Evolutionary conservation across 1,140 invertebrate genomes (phyloP).

Genomic region (Drosophila busckii): DNA sequence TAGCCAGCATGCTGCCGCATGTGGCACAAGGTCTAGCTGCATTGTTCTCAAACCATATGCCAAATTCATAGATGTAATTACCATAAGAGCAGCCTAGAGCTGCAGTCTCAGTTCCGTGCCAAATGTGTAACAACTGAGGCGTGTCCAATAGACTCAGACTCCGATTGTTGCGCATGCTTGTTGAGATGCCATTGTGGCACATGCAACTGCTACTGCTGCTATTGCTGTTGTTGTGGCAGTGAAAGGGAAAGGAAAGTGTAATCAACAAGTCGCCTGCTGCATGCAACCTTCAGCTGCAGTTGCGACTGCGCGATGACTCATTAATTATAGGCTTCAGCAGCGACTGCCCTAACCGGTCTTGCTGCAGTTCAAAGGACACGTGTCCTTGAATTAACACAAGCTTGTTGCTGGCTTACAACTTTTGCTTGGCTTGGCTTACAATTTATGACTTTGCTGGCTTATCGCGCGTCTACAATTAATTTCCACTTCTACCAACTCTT

Average conservation of each 20-base stretch:
- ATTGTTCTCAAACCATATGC: too few relatives aligned
- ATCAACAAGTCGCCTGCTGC: too few relatives aligned
- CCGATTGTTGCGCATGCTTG: not conserved
- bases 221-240: too few relatives aligned
- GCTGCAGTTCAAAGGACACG: conserved; percentile 48
- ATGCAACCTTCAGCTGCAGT: too few relatives aligned
- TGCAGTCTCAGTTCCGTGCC: conserved; percentile 45
- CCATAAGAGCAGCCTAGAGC: conserved; percentile 36
- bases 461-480: too few relatives aligned
- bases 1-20: too few relatives aligned
- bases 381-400: conserved; percentile 45
- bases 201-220: too few relatives aligned
- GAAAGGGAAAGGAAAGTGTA: too few relatives aligned
- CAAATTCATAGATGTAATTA: conserved; percentile 30
- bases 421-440: too few relatives aligned
- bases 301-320: conserved; percentile 21
- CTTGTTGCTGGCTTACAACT: conserved; percentile 38
- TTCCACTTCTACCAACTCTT: conserved; percentile 23
- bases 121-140: conserved; percentile 52
- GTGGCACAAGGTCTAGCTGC: too few relatives aligned
- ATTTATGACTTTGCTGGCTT: too few relatives aligned
- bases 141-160: conserved; percentile 12
- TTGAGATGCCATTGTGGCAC: too few relatives aligned
- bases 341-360: conserved; percentile 2
- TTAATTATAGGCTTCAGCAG: not conserved